phyloP scores from a whole-genome alignment of 2,797 vertebrate genomes.

The Pristis pectinata region DNA sequence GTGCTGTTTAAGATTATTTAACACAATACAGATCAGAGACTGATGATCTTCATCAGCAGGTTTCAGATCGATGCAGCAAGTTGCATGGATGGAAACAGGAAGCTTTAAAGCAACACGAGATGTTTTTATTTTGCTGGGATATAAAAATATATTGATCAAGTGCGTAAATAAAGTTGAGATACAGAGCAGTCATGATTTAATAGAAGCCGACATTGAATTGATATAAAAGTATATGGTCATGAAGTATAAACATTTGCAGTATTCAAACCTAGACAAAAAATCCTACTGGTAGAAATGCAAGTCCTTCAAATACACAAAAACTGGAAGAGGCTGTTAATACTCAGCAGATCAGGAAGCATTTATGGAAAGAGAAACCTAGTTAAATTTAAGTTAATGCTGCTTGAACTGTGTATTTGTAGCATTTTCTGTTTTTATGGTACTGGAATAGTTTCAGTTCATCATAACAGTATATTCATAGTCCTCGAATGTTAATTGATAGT shows the following conservation, averaged over 20 bases:
- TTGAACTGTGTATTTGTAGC: no score
- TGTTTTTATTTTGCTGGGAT: no score
- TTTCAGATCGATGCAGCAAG: neutral
- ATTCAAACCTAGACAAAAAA: constrained; percentile 19
- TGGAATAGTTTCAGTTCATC: neutral
- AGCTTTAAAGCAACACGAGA: no score
- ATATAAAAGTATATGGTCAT: neutral
- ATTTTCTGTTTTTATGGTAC: no score
- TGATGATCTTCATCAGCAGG: neutral
- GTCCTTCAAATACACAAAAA: no score
- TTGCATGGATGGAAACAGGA: no score
- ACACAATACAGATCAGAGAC: neutral
- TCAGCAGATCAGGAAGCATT: no score
- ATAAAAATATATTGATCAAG: no score
- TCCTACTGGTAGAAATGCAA: no score
- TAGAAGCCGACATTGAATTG: neutral
- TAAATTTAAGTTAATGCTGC: no score
- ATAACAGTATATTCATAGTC: neutral
- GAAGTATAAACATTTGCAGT: neutral
- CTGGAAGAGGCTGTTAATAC: no score
- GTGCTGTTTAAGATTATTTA: neutral
- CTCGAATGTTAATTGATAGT: neutral
- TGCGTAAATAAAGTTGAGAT: neutral
- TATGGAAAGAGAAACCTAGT: no score
- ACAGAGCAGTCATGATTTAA: neutral